phyloP scores from a whole-genome alignment of 1,140 invertebrate genomes.

The Dufourea novaeangliae region DNA sequence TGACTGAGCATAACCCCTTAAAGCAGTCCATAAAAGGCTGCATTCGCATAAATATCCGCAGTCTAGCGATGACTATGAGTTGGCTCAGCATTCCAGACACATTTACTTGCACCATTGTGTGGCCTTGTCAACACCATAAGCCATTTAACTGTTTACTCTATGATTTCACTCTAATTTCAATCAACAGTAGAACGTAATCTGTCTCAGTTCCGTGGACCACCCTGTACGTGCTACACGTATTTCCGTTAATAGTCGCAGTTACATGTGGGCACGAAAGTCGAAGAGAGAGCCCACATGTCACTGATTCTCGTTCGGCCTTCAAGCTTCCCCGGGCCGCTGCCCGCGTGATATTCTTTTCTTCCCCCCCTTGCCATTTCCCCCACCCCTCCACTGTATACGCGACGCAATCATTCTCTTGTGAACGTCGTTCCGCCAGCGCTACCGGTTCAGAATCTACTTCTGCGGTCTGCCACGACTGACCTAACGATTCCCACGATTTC shows the following conservation, averaged over 20 bases:
- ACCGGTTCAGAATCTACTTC: conserved; percentile 9
- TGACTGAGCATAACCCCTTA: too few relatives aligned
- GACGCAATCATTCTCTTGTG: conserved; percentile 1
- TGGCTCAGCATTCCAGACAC: too few relatives aligned
- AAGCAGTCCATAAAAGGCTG: too few relatives aligned
- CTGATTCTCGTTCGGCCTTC: conserved; percentile 60
- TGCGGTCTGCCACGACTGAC: neutral
- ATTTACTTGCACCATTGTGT: too few relatives aligned
- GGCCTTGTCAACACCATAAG: too few relatives aligned
- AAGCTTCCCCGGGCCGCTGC: conserved; percentile 37
- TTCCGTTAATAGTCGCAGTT: conserved; percentile 23
- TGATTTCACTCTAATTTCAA: too few relatives aligned
- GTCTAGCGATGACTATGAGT: too few relatives aligned
- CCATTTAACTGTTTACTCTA: too few relatives aligned
- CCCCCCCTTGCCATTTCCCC: neutral
- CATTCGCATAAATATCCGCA: too few relatives aligned
- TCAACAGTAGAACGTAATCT: neutral
- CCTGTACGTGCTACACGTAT: conserved; percentile 46
- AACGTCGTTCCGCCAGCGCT: neutral
- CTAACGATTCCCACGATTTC: conserved; percentile 15
- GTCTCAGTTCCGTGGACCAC: neutral
- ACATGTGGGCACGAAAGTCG: conserved; percentile 55
- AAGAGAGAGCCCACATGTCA: conserved; percentile 58
- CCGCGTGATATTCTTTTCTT: conserved; percentile 12
- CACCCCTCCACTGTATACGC: neutral